These are phyloP conservation scores for Nothura maculosa DNA, from an alignment of 2,797 vertebrate species.

Conservation along the genomic window DNA sequence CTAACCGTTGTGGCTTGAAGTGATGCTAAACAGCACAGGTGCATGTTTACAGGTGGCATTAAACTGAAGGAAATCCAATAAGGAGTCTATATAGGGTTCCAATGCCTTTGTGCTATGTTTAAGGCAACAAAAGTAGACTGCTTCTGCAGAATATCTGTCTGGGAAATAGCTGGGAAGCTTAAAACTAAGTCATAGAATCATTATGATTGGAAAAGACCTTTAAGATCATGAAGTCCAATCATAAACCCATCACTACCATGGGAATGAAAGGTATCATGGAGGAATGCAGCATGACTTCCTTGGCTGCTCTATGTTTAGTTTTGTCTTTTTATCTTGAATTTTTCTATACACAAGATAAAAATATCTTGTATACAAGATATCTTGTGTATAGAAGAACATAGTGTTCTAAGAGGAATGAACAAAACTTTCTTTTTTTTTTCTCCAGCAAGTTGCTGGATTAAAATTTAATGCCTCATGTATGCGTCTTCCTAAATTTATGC, in stretches of 20 bases:
- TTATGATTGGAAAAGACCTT: too few species aligned
- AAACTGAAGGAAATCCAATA: neutral
- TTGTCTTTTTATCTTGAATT: neutral
- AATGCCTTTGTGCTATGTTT: neutral
- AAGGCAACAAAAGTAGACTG: neutral
- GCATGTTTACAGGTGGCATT: neutral
- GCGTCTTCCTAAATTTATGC: neutral
- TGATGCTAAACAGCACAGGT: neutral
- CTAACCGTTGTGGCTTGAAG: neutral
- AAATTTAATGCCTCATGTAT: neutral
- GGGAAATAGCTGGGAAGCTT: neutral
- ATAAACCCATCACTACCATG: too few species aligned
- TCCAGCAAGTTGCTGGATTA: neutral
- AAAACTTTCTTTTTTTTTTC: neutral
- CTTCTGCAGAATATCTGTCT: slow-evolving; percentile 9
- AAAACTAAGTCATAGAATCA: neutral
- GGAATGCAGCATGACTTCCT: neutral
- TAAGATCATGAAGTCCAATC: too few species aligned
- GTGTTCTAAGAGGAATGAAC: neutral
- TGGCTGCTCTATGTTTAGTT: neutral
- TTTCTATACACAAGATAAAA: too few species aligned
- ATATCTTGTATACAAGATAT: too few species aligned
- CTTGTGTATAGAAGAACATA: neutral
- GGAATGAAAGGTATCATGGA: neutral
- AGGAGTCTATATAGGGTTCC: slow-evolving; percentile 28